Percentiles rank a stretch among this genome's conserved stretches.
Evolutionary conservation across 2,113 vertebrate genomes (phyloP).

Genomic region (Ceyx cyanopectus): DNA sequence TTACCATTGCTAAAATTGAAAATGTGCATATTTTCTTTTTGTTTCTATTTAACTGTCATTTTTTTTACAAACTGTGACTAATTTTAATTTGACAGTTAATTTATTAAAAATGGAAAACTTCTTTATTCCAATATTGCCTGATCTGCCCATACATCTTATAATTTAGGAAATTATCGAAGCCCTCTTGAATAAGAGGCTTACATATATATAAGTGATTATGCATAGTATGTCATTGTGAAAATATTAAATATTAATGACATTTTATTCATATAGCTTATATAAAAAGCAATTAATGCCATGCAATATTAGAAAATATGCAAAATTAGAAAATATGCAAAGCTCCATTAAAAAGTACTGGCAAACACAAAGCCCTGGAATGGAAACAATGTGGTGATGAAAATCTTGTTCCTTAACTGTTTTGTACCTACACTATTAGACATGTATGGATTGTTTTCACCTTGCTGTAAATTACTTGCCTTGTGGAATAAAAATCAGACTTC

Average conservation of each 20-base stretch:
- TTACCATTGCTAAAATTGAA: neutral
- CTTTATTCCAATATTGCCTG: slow-evolving; percentile 5
- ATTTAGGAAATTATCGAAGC: neutral
- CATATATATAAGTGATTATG: neutral
- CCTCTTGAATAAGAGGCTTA: neutral
- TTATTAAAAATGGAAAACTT: slow-evolving; percentile 25
- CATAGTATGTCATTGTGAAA: slow-evolving; percentile 30
- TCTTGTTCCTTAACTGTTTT: neutral
- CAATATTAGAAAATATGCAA: neutral
- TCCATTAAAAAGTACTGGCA: neutral
- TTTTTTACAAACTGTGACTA: neutral
- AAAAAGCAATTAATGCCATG: neutral
- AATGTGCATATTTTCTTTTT: neutral
- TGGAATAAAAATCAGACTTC: neutral
- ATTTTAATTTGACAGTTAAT: slow-evolving; percentile 22
- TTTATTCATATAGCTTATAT: neutral
- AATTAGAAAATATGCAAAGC: neutral
- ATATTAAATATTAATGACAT: neutral
- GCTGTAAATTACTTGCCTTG: neutral
- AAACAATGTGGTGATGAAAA: neutral
- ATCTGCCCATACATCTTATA: neutral
- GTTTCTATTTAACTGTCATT: neutral
- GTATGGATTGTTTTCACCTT: neutral
- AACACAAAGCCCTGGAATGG: neutral
- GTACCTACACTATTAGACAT: neutral